These are phyloP conservation scores for Microdon myrmicae DNA, from an alignment of 2,888 invertebrate species.

Conservation along the genomic window DNA sequence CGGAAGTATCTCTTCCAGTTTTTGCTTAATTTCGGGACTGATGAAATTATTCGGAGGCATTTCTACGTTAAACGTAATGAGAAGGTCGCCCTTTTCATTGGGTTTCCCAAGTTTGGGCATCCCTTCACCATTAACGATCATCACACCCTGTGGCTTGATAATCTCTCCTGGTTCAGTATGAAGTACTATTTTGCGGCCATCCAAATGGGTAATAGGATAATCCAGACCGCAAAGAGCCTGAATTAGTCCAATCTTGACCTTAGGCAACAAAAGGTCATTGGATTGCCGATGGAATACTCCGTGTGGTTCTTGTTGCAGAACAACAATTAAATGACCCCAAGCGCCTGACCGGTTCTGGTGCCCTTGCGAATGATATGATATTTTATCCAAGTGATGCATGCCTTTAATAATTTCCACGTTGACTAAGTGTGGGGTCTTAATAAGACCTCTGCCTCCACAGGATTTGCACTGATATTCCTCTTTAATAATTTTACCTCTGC, in stretches of 20 bases:
- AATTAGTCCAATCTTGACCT: constrained; percentile 80
- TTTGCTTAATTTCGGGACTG: constrained; percentile 73
- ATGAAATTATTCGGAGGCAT: constrained; percentile 88
- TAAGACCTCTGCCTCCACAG: constrained; percentile 86
- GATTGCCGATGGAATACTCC: constrained; percentile 81
- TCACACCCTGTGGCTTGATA: constrained; percentile 83
- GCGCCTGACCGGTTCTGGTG: constrained; percentile 89
- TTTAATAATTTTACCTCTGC: constrained; percentile 78
- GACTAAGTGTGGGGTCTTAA: constrained; percentile 83
- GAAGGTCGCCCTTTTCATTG: constrained; percentile 86
- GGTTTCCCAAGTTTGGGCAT: constrained; percentile 90
- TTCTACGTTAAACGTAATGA: constrained; percentile 84
- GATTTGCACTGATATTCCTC: constrained; percentile 85
- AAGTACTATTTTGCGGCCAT: constrained; percentile 85
- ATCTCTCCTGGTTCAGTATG: constrained; percentile 83
- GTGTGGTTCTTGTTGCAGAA: constrained; percentile 84
- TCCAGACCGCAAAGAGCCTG: constrained; percentile 93
- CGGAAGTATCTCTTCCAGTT: constrained; percentile 80
- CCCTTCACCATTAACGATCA: constrained; percentile 84
- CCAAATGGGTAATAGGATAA: constrained; percentile 87
- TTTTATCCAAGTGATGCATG: constrained; percentile 86
- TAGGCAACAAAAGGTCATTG: constrained; percentile 76
- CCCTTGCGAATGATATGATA: constrained; percentile 87
- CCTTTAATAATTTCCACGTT: constrained; percentile 92
- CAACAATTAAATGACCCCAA: constrained; percentile 89